A percentile compares a stretch with the other conserved stretches of the same genome.
phyloP scores from a whole-genome alignment of 2,888 invertebrate species.

The Torymus auratus region DNA sequence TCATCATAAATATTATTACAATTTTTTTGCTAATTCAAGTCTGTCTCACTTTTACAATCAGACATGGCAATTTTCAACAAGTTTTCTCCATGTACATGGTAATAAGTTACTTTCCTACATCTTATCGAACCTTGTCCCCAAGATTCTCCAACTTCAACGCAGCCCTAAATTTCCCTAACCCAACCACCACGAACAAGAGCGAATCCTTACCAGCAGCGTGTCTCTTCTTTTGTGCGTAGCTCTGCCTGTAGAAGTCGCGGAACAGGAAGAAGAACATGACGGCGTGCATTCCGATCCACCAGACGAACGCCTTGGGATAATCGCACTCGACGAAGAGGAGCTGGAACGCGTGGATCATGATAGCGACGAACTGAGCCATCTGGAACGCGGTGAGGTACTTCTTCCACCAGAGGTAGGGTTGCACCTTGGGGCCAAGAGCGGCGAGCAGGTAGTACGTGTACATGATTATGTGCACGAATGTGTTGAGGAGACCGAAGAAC shows the following conservation, averaged over 20 bases:
- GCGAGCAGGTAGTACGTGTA: constrained; percentile 95
- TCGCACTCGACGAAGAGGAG: constrained; percentile 93
- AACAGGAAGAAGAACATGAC: constrained; percentile 97
- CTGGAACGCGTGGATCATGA: constrained; percentile 95
- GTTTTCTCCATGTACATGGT: too few species aligned
- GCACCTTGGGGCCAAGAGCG: constrained; percentile 91
- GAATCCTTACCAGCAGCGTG: constrained; percentile 50
- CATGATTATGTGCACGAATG: constrained; percentile 98
- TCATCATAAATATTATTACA: too few species aligned
- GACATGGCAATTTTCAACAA: too few species aligned
- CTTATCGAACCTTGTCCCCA: too few species aligned
- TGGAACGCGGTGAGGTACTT: constrained; percentile 94
- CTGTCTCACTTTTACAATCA: too few species aligned
- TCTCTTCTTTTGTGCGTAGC: constrained; percentile 78
- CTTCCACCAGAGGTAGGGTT: constrained; percentile 97
- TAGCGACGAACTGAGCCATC: constrained; percentile 93
- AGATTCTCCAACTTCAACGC: too few species aligned
- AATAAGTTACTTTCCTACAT: too few species aligned
- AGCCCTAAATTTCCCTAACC: too few species aligned
- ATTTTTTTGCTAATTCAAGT: too few species aligned
- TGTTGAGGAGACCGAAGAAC: constrained; percentile 95
- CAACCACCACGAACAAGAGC: too few species aligned
- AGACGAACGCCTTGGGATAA: constrained; percentile 94
- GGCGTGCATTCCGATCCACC: constrained; percentile 97
- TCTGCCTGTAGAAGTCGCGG: constrained; percentile 94